Conservation (phyloP, 1,140 invertebrate genomes). For the Ectropis grisescens region DNA sequence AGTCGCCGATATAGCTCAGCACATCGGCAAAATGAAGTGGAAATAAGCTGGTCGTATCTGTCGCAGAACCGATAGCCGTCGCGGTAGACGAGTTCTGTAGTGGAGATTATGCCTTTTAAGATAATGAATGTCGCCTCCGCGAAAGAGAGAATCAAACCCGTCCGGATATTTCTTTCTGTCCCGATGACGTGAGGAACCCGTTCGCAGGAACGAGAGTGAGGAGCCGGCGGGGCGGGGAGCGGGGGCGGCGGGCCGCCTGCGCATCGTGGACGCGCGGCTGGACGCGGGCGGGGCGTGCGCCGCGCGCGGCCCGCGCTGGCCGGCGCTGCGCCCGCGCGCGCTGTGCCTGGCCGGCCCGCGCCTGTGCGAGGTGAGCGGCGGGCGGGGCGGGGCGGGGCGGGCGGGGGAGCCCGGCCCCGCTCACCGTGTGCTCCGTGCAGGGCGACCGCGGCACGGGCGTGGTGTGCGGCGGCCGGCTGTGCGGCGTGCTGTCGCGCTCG, state of each 20-base stretch:
- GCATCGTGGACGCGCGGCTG: slow-evolving; percentile 20
- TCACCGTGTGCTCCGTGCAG: too few species aligned
- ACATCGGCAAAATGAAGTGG: too few species aligned
- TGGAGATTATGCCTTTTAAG: too few species aligned
- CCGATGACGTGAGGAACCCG: too few species aligned
- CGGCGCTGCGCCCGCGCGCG: slow-evolving; percentile 6
- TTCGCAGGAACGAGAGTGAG: too few species aligned
- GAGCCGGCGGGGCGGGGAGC: slow-evolving; percentile 8
- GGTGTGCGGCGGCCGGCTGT: slow-evolving; percentile 40
- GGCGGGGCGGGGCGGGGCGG: slow-evolving; percentile 40
- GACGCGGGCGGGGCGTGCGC: slow-evolving; percentile 3
- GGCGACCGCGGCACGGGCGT: slow-evolving; percentile 38
- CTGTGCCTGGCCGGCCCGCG: slow-evolving; percentile 21
- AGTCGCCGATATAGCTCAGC: too few species aligned
- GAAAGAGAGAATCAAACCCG: too few species aligned
- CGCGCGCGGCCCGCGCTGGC: slow-evolving; percentile 14
- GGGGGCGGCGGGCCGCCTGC: slow-evolving; percentile 13
- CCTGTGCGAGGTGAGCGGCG: slow-evolving; percentile 23
- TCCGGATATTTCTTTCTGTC: too few species aligned
- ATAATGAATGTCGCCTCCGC: too few species aligned
- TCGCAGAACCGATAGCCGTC: too few species aligned
- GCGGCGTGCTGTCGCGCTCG: slow-evolving; percentile 31
- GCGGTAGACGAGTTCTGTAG: too few species aligned
- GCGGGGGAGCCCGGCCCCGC: slow-evolving; percentile 41
- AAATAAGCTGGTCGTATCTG: too few species aligned